These are phyloP conservation scores for Palythoa caribaeorum DNA, from an alignment of 92 coral and sea anemone species.

Conservation along the genomic window DNA sequence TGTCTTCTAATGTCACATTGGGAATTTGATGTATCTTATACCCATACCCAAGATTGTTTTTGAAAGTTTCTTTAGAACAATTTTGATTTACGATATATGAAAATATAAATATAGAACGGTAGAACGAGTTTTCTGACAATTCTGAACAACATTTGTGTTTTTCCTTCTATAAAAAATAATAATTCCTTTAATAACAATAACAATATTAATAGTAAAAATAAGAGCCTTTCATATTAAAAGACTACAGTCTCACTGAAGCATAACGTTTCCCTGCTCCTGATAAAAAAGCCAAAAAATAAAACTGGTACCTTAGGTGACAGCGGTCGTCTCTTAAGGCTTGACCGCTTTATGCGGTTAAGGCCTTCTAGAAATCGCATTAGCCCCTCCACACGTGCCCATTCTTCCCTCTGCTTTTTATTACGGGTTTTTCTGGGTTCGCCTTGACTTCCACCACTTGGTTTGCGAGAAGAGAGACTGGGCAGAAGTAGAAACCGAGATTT, in stretches of 20 bases:
- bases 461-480: constrained; percentile 74
- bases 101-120: no score
- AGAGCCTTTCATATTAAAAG: neutral
- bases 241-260: neutral
- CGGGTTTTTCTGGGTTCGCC: constrained; percentile 57
- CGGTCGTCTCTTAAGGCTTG: constrained; percentile 63
- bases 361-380: constrained; percentile 85
- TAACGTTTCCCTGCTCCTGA: neutral
- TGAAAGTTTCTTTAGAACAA: no score
- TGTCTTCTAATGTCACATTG: no score
- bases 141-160: no score
- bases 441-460: constrained; percentile 44
- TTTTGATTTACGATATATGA: no score
- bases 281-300: neutral
- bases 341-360: constrained; percentile 89
- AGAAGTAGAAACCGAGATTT: constrained; percentile 90
- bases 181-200: neutral
- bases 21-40: no score
- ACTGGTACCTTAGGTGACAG: constrained; percentile 68
- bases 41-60: no score
- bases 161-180: no score
- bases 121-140: no score
- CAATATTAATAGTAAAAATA: neutral
- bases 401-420: constrained; percentile 52
- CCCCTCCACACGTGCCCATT: constrained; percentile 77